These are phyloP conservation scores for Nematostella vectensis DNA, from an alignment of 92 coral and sea anemone genomes.

Conservation along the genomic window DNA sequence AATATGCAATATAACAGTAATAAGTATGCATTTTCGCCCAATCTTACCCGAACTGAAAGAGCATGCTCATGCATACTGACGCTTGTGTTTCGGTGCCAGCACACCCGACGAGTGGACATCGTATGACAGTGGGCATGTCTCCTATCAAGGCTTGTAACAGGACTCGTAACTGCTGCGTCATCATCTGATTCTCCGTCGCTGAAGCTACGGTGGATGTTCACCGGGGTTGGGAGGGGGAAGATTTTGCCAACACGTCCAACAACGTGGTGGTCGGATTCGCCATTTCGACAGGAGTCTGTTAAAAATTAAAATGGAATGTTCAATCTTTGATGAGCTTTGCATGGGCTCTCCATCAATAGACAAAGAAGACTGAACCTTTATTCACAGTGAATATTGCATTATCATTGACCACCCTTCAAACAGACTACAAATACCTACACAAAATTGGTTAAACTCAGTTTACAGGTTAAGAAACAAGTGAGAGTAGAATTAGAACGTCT, in stretches of 20 bases:
- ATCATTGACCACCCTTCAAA: too few species aligned
- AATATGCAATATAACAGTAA: too few species aligned
- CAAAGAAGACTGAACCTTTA: too few species aligned
- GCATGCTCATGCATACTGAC: slow-evolving; percentile 90
- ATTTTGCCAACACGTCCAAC: slow-evolving; percentile 51
- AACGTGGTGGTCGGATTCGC: slow-evolving; percentile 50
- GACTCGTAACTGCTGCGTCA: slow-evolving; percentile 56
- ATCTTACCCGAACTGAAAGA: slow-evolving; percentile 92
- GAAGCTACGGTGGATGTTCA: slow-evolving; percentile 43
- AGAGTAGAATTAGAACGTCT: too few species aligned
- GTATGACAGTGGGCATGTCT: slow-evolving; percentile 98
- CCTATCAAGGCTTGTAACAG: slow-evolving; percentile 79
- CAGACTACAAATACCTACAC: too few species aligned
- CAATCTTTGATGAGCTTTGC: too few species aligned
- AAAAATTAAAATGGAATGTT: slow-evolving; percentile 16
- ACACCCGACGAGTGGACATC: slow-evolving; percentile 95
- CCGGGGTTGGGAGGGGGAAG: slow-evolving; percentile 80
- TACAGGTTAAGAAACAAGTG: too few species aligned
- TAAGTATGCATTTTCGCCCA: too few species aligned
- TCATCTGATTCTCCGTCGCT: slow-evolving; percentile 81
- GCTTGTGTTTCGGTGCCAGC: slow-evolving; percentile 99
- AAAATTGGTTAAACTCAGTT: too few species aligned
- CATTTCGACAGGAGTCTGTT: slow-evolving; percentile 43
- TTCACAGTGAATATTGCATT: too few species aligned
- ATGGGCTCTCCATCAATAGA: too few species aligned